Conservation (phyloP, 1,140 invertebrate species). For the Heliconius melpomene region DNA sequence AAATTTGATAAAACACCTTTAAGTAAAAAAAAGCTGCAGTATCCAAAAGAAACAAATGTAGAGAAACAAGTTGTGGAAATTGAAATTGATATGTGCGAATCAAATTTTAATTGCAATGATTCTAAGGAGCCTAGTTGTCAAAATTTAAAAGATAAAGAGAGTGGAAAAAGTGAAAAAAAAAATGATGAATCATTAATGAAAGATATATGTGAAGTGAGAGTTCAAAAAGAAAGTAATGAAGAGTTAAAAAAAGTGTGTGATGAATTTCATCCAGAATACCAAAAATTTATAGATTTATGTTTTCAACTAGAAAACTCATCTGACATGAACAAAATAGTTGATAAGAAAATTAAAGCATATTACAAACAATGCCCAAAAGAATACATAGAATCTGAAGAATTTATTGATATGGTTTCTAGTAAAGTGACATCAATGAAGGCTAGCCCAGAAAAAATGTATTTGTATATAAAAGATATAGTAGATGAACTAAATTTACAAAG, state of each 20-base stretch:
- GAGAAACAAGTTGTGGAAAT: slow-evolving; percentile 52
- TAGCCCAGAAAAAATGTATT: slow-evolving; percentile 69
- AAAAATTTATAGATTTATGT: slow-evolving; percentile 69
- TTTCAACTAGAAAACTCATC: slow-evolving; percentile 71
- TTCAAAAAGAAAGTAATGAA: background rate
- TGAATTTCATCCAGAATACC: slow-evolving; percentile 68
- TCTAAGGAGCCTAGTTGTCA: slow-evolving; percentile 22
- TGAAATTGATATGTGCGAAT: slow-evolving; percentile 52
- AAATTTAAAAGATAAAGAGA: slow-evolving; percentile 18
- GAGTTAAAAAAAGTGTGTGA: background rate
- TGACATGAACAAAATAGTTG: slow-evolving; percentile 75
- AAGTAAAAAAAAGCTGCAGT: slow-evolving; percentile 70
- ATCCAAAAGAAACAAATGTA: slow-evolving; percentile 44
- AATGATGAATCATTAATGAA: background rate
- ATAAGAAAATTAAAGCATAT: slow-evolving; percentile 75
- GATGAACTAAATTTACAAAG: slow-evolving; percentile 74
- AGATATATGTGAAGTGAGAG: background rate
- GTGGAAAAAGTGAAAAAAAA: slow-evolving; percentile 12
- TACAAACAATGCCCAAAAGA: slow-evolving; percentile 70
- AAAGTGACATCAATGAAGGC: slow-evolving; percentile 69
- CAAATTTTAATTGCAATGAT: slow-evolving; percentile 14
- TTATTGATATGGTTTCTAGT: slow-evolving; percentile 68
- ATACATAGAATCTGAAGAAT: slow-evolving; percentile 72
- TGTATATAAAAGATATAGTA: slow-evolving; percentile 76
- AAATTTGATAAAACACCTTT: slow-evolving; percentile 43